A percentile compares a stretch with the other conserved stretches of the same genome.
These are phyloP conservation scores for Rhabditoides inermis DNA, from an alignment of 2,888 invertebrate genomes.

Conservation along the genomic window DNA sequence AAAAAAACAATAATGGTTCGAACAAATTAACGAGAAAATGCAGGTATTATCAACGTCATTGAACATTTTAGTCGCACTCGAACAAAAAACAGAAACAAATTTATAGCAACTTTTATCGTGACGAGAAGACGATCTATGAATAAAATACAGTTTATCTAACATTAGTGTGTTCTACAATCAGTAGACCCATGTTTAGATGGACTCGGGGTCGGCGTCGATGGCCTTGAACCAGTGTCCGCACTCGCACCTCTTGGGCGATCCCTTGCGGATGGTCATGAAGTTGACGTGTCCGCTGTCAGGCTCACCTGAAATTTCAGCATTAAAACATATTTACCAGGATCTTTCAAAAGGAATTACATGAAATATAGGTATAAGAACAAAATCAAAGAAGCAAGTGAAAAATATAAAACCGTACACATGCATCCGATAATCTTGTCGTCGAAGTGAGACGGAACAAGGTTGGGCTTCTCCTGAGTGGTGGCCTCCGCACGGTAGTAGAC, in stretches of 20 bases:
- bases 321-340: neutral
- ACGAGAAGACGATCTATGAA: no score
- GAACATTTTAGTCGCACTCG: no score
- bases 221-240: constrained; percentile 82
- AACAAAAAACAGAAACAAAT: no score
- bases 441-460: constrained; percentile 79
- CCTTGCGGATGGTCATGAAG: constrained; percentile 91
- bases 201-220: constrained; percentile 58
- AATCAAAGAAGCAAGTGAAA: neutral
- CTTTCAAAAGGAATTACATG: no score
- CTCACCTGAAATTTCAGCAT: constrained; percentile 59
- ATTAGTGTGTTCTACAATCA: no score
- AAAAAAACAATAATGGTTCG: no score
- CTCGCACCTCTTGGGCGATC: constrained; percentile 70
- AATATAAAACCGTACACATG: constrained; percentile 66
- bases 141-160: no score
- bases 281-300: constrained; percentile 79
- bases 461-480: constrained; percentile 77
- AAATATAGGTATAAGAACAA: neutral
- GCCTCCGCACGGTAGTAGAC: constrained; percentile 50
- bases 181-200: constrained; percentile 39
- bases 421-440: constrained; percentile 85
- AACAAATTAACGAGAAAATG: no score
- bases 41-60: no score
- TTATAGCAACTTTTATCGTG: no score